These are phyloP conservation scores for Oryzias dopingdopingensis DNA, from an alignment of 2,797 vertebrate genomes.

Conservation along the genomic window DNA sequence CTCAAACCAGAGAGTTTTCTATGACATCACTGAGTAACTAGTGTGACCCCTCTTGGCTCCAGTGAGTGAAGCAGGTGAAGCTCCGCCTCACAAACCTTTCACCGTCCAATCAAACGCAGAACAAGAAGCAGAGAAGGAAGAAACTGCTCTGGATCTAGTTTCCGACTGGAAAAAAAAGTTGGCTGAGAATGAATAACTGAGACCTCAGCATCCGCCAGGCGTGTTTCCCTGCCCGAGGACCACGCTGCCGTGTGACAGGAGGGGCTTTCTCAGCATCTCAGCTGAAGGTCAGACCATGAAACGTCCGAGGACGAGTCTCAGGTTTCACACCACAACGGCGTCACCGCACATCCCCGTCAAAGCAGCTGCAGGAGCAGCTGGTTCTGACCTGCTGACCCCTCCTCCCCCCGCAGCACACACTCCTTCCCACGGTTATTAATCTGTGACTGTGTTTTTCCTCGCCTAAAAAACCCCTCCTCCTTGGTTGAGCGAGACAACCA, in stretches of 20 bases:
- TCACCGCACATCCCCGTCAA: slow-evolving; percentile 26
- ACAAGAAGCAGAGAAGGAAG: slow-evolving; percentile 45
- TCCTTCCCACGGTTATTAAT: slow-evolving; percentile 95
- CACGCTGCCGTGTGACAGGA: slow-evolving; percentile 66
- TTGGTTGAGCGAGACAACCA: slow-evolving; percentile 89
- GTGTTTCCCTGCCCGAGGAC: slow-evolving; percentile 67
- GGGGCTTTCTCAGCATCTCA: slow-evolving; percentile 9
- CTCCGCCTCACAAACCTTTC: slow-evolving; percentile 2
- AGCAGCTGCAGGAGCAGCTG: slow-evolving; percentile 57
- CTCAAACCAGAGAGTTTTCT: too few species aligned
- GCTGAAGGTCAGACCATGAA: slow-evolving; percentile 58
- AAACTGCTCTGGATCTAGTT: slow-evolving; percentile 65
- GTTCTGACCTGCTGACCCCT: slow-evolving; percentile 71
- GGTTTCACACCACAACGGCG: too few species aligned
- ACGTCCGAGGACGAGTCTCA: slow-evolving; percentile 34
- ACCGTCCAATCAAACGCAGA: slow-evolving; percentile 46
- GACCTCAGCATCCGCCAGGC: slow-evolving; percentile 72
- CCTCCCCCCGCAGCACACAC: slow-evolving; percentile 57
- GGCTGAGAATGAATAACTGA: slow-evolving; percentile 74
- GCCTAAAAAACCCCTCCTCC: slow-evolving; percentile 61
- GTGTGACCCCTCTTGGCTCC: too few species aligned
- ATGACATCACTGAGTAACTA: too few species aligned
- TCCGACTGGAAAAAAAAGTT: slow-evolving; percentile 60
- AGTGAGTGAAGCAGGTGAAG: too few species aligned
- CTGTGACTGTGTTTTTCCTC: slow-evolving; percentile 46